phyloP scores from a whole-genome alignment of 2,797 vertebrate species.

The Pangasius larnaudii region DNA sequence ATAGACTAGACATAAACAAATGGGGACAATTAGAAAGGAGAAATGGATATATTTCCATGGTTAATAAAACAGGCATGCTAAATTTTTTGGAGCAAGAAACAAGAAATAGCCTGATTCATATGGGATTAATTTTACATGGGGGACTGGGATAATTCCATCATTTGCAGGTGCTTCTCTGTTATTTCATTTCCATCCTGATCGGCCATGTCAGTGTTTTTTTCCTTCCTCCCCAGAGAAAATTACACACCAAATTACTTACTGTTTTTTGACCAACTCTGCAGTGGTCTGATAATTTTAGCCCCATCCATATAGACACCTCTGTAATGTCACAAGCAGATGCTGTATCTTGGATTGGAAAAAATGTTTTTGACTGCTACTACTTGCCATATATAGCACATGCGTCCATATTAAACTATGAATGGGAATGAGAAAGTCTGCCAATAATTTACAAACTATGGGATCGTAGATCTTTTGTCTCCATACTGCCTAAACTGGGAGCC shows the following conservation, averaged over 20 bases:
- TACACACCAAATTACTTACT: constrained; percentile 1
- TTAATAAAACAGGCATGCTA: background rate
- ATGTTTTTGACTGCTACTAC: background rate
- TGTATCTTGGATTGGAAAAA: background rate
- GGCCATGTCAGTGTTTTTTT: background rate
- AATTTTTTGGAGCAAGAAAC: background rate
- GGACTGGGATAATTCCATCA: constrained; percentile 12
- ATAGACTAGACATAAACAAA: background rate
- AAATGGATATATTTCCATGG: constrained; percentile 20
- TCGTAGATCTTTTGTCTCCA: background rate
- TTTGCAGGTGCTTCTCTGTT: constrained; percentile 19
- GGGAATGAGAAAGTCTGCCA: background rate
- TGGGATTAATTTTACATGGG: background rate
- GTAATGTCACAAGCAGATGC: background rate
- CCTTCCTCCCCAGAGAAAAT: background rate
- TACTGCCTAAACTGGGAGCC: too few species aligned
- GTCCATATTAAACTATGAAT: background rate
- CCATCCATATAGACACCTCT: background rate
- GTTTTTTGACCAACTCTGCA: background rate
- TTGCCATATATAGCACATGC: background rate
- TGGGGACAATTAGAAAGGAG: constrained; percentile 18
- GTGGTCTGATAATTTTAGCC: background rate
- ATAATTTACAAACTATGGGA: background rate
- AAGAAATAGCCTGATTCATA: background rate
- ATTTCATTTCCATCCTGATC: background rate